Conservation (phyloP, 2,888 invertebrate genomes). For the Sesamia inferens region DNA sequence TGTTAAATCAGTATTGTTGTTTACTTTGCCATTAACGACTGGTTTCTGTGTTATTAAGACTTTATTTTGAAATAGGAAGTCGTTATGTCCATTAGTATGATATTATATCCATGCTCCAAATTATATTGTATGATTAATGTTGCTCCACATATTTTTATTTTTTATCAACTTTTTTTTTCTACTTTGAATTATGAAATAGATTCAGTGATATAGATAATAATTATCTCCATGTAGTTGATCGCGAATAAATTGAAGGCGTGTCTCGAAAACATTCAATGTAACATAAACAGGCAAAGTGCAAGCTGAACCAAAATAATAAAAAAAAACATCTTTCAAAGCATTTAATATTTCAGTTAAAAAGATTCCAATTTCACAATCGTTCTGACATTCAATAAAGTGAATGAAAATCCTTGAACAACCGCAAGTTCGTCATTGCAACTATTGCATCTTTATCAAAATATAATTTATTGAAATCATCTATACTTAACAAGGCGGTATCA, state of each 20-base stretch:
- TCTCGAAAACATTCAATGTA: constrained; percentile 33
- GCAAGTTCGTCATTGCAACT: constrained; percentile 22
- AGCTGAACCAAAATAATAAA: constrained; percentile 16
- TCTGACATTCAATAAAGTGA: constrained; percentile 54
- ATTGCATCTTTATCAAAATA: constrained; percentile 48
- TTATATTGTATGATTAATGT: constrained; percentile 7
- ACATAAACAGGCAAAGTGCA: constrained; percentile 38
- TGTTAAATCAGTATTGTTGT: constrained; percentile 25
- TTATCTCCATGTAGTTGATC: constrained; percentile 28
- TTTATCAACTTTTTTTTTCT: too few relatives aligned
- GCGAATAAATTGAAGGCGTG: constrained; percentile 37
- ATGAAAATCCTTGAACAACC: constrained; percentile 49
- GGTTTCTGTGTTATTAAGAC: constrained; percentile 33
- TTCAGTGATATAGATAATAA: constrained; percentile 26
- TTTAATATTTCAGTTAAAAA: constrained; percentile 23
- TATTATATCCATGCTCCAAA: constrained; percentile 29
- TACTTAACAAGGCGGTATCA: constrained; percentile 42
- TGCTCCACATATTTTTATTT: not conserved
- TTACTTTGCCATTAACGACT: constrained; percentile 55
- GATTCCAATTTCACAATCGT: constrained; percentile 35
- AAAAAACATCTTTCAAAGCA: constrained; percentile 4
- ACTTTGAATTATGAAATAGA: constrained; percentile 21
- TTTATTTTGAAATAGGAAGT: constrained; percentile 45
- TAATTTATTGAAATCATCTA: constrained; percentile 42
- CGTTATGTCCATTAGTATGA: not conserved